Percentiles rank a stretch among this genome's conserved stretches.
Evolutionary conservation across 2,113 vertebrate genomes (phyloP).

Genomic region (Prietella phreatophila): DNA sequence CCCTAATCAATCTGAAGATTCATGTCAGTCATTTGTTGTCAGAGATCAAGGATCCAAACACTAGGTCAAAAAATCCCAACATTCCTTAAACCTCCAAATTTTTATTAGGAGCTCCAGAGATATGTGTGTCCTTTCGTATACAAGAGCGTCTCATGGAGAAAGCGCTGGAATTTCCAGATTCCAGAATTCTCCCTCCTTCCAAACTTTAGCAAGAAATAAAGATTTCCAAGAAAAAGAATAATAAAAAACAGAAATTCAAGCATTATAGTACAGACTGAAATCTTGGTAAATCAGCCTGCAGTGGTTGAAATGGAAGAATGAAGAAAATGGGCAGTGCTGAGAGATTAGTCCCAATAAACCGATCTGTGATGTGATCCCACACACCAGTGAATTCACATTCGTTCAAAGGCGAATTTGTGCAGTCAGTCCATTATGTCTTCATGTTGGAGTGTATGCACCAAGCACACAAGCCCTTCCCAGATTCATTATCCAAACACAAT

Average conservation of each 20-base stretch:
- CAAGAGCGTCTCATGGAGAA: slow-evolving; percentile 48
- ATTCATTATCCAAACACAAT: slow-evolving; percentile 16
- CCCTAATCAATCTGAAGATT: slow-evolving; percentile 50
- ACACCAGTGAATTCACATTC: slow-evolving; percentile 13
- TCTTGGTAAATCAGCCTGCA: slow-evolving; percentile 14
- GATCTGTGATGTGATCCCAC: slow-evolving; percentile 2
- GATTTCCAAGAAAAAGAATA: slow-evolving; percentile 16
- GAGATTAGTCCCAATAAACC: not conserved
- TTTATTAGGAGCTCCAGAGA: slow-evolving; percentile 44
- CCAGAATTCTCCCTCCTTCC: slow-evolving; percentile 56
- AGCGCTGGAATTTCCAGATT: slow-evolving; percentile 62
- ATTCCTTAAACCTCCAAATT: slow-evolving; percentile 62
- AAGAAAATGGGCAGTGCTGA: slow-evolving; percentile 41
- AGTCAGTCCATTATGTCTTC: slow-evolving; percentile 12
- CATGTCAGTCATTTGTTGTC: slow-evolving; percentile 58
- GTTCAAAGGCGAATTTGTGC: slow-evolving; percentile 33
- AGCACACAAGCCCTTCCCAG: slow-evolving; percentile 43
- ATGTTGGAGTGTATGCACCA: slow-evolving; percentile 47
- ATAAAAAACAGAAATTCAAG: slow-evolving; percentile 20
- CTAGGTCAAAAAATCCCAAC: slow-evolving; percentile 65
- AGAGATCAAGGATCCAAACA: slow-evolving; percentile 65
- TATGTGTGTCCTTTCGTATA: slow-evolving; percentile 28
- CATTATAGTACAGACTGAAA: slow-evolving; percentile 51
- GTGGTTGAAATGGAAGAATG: slow-evolving; percentile 51
- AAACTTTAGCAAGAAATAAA: slow-evolving; percentile 61